Conservation (phyloP, 2,888 invertebrate species). For the Agriopis leucophaearia region DNA sequence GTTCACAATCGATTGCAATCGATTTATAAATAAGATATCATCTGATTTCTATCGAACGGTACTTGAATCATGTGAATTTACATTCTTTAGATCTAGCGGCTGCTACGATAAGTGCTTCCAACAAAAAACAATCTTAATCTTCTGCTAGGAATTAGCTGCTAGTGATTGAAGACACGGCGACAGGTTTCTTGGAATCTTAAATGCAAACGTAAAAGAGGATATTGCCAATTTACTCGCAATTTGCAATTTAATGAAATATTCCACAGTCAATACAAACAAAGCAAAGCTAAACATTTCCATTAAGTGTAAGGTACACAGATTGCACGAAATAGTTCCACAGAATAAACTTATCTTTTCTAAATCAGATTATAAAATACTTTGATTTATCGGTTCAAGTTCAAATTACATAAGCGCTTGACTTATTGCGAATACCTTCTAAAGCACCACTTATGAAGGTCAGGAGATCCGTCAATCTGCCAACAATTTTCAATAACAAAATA, state of each 20-base stretch:
- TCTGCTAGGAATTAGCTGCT: conserved; percentile 29
- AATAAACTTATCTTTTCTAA: conserved; percentile 16
- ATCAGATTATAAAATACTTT: conserved; percentile 24
- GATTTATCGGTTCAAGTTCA: conserved; percentile 45
- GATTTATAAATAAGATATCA: conserved; percentile 77
- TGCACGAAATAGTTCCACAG: conserved; percentile 6
- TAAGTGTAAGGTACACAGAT: background rate
- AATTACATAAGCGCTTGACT: conserved; percentile 48
- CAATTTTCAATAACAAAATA: conserved; percentile 76
- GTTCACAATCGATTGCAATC: conserved; percentile 73
- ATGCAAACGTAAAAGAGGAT: conserved; percentile 21
- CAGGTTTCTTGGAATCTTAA: conserved; percentile 31
- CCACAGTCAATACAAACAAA: conserved; percentile 6
- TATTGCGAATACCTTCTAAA: conserved; percentile 46
- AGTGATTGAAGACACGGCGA: conserved; percentile 21
- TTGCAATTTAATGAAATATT: background rate
- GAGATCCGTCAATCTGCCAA: conserved; percentile 63
- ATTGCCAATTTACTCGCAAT: conserved; percentile 2
- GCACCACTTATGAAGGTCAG: conserved; percentile 47
- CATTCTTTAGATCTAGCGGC: conserved; percentile 30
- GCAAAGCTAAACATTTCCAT: no score
- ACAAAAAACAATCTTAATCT: conserved; percentile 27
- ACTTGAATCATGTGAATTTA: conserved; percentile 37
- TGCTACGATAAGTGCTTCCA: conserved; percentile 37
- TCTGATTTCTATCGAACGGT: conserved; percentile 67